Base-by-base conservation (phyloP, 2,797 vertebrate genomes). In the Liparis tanakae region DNA sequence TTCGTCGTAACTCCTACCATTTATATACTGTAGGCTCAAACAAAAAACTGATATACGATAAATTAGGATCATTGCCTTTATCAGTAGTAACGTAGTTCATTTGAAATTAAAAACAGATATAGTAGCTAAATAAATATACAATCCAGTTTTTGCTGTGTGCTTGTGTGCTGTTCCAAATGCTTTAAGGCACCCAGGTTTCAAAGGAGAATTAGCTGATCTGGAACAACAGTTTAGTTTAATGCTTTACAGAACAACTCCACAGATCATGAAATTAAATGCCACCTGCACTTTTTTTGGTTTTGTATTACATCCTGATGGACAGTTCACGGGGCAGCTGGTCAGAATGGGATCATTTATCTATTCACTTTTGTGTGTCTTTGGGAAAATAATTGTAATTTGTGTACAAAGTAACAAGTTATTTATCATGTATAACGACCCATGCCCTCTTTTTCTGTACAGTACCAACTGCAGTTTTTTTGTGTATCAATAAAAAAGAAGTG, bases 91-190 rank as follows among this genome's bases (percentile, higher is more conserved):
- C 87, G 88, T 64, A 84, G 33, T 71, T 46, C 33, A 87, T 87
- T 80, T 79, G 41, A 86, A 88, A 83, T 89, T 79, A 80, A 78
- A 87, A 87, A 80, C 30, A 76, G 37, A 70, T 85, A 82, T 51
- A 84, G 59, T 76, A 81, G 58, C 83, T 85, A 85, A 91, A 93
- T 92, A 93, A 93, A 94, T 92, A 93, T 76, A 87, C 58, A 82
- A 44, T 84, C 70, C 63, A 78, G 65, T 74, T 73, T 76, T 65
- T 56, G 61, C 37, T 50, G 17, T 77, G 58, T 66, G 25, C 81
- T 54, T 80, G 34, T 76, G 74, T 78, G 65, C 74, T 82, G 53
- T 64, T 73, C 60, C 68, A 70, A 77, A 69, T 65, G 37, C 63
- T 71, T 66, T 81, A 88, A 90, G 89, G 86, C 86, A 89, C 79